A percentile compares a stretch with the other conserved stretches of the same genome.
Conservation (phyloP, 2,888 invertebrate species). For the Lydus trimaculatus region DNA sequence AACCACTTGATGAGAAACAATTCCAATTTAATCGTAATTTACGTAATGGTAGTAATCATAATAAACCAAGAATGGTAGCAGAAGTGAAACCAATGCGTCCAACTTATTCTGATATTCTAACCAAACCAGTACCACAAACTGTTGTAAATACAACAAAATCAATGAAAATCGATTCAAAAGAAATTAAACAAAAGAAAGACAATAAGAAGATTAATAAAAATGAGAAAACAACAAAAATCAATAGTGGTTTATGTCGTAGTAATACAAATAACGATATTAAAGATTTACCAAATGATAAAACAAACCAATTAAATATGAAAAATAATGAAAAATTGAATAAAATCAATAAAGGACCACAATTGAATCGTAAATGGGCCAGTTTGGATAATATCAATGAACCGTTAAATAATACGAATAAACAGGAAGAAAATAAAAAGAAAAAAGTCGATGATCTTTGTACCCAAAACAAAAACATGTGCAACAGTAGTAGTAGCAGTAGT, state of each 20-base stretch:
- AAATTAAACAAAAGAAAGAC: conserved; percentile 57
- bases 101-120: conserved; percentile 83
- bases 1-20: conserved; percentile 47
- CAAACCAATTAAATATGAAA: conserved; percentile 42
- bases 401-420: conserved; percentile 58
- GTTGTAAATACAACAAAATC: conserved; percentile 51
- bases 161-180: conserved; percentile 55
- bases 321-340: conserved; percentile 57
- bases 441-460: conserved; percentile 57
- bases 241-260: conserved; percentile 60
- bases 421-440: conserved; percentile 55
- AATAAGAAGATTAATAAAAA: conserved; percentile 59
- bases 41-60: conserved; percentile 54
- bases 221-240: conserved; percentile 54
- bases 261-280: conserved; percentile 65
- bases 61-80: conserved; percentile 77
- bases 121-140: conserved; percentile 66
- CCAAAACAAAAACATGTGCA: conserved; percentile 57
- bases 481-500: no score
- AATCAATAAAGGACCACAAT: conserved; percentile 57
- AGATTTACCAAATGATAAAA: conserved; percentile 49
- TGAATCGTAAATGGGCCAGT: conserved; percentile 68
- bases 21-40: conserved; percentile 60
- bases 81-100: conserved; percentile 89
- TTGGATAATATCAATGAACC: conserved; percentile 64